Percentiles rank a stretch among this genome's conserved stretches.
phyloP scores from a whole-genome alignment of 1,140 invertebrate species.

The Drosophila serrata region DNA sequence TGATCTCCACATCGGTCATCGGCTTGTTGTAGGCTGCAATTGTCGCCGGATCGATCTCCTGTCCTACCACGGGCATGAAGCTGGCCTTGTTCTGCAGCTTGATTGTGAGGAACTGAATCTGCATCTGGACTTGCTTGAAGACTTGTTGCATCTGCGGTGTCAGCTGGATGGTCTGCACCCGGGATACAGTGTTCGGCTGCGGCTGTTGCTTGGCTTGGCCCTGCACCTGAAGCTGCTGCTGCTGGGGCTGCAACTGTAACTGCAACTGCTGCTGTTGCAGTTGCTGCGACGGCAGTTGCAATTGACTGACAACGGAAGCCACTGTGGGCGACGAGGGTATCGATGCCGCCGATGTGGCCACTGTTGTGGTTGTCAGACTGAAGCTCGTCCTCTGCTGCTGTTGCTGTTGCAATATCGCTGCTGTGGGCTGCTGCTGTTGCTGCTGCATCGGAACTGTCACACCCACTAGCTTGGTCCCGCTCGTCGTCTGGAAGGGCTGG shows the following conservation, averaged over 20 bases:
- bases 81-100: slow-evolving; percentile 84
- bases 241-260: slow-evolving; percentile 86
- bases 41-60: slow-evolving; percentile 73
- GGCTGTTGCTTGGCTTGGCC: slow-evolving; percentile 36
- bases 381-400: slow-evolving; percentile 57
- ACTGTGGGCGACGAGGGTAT: slow-evolving; percentile 17
- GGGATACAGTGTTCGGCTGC: slow-evolving; percentile 84
- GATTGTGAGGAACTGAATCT: slow-evolving; percentile 87
- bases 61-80: slow-evolving; percentile 58
- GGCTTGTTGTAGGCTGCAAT: slow-evolving; percentile 80
- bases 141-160: slow-evolving; percentile 88
- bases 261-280: slow-evolving; percentile 50
- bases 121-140: slow-evolving; percentile 88
- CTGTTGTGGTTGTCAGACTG: slow-evolving; percentile 41
- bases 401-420: slow-evolving; percentile 48
- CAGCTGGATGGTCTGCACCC: slow-evolving; percentile 87
- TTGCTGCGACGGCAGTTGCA: slow-evolving; percentile 52
- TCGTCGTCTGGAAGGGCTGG: slow-evolving; percentile 82
- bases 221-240: slow-evolving; percentile 50
- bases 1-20: slow-evolving; percentile 84
- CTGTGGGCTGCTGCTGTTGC: slow-evolving; percentile 62
- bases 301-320: slow-evolving; percentile 30
- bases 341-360: slow-evolving; percentile 21
- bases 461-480: slow-evolving; percentile 86
- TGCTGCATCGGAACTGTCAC: slow-evolving; percentile 84